A percentile compares a stretch with the other conserved stretches of the same genome.
phyloP scores from a whole-genome alignment of 2,888 invertebrate species.

The Cordilura impudica region DNA sequence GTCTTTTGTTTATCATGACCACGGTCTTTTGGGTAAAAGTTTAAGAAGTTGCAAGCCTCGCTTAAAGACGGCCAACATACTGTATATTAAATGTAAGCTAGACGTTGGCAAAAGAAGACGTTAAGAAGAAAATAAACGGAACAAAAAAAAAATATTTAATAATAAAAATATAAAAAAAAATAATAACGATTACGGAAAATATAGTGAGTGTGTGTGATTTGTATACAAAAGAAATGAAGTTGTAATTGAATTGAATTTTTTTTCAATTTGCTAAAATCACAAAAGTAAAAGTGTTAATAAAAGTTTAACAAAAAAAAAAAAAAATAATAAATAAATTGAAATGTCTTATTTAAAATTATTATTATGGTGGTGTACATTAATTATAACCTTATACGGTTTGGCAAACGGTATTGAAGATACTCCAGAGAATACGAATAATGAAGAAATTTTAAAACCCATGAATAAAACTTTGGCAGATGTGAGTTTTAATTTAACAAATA shows the following conservation, averaged over 20 bases:
- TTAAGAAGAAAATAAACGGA: conserved; percentile 58
- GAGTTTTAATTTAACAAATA: conserved; percentile 17
- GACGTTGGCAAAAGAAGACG: conserved; percentile 61
- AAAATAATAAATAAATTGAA: conserved; percentile 23
- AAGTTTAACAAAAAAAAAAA: conserved; percentile 7
- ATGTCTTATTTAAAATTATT: conserved; percentile 42
- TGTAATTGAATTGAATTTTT: neutral
- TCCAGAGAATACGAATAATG: conserved; percentile 1
- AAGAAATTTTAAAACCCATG: neutral
- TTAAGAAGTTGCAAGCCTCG: conserved; percentile 60
- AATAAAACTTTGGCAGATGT: conserved; percentile 6
- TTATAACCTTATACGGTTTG: conserved; percentile 23
- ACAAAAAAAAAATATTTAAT: conserved; percentile 29
- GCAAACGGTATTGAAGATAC: neutral
- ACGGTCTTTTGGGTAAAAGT: conserved; percentile 61
- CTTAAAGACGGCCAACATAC: conserved; percentile 42
- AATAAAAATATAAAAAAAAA: neutral
- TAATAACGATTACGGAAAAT: conserved; percentile 4
- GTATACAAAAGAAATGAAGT: conserved; percentile 13
- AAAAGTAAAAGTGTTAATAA: conserved; percentile 49
- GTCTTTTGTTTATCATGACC: conserved; percentile 57
- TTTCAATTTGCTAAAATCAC: neutral
- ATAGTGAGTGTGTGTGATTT: neutral
- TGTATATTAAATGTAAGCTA: conserved; percentile 56
- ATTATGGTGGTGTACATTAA: conserved; percentile 12